Evolutionary conservation across 92 coral and sea anemone genomes (phyloP).

Genomic region (Blastomussa wellsi): DNA sequence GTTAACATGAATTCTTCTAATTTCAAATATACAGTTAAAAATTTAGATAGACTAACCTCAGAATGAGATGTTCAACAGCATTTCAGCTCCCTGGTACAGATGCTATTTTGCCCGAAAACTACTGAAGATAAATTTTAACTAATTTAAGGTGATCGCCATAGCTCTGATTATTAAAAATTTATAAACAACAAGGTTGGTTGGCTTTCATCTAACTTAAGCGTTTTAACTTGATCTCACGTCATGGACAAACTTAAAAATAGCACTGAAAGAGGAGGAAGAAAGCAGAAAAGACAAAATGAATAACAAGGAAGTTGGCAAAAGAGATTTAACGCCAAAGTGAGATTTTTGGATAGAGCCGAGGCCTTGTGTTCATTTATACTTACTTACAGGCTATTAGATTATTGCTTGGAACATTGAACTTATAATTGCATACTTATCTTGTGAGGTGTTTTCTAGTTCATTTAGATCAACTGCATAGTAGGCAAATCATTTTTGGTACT

Average conservation of each 20-base stretch:
- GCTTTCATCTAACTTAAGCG: slow-evolving; percentile 1
- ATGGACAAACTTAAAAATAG: slow-evolving; percentile 1
- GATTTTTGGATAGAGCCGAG: neutral
- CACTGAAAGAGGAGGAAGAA: neutral
- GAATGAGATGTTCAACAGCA: neutral
- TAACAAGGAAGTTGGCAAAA: neutral
- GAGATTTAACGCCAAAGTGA: neutral
- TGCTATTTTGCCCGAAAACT: neutral
- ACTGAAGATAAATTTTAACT: neutral
- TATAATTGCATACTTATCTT: neutral
- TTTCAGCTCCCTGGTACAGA: neutral
- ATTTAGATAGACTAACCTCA: slow-evolving; percentile 1
- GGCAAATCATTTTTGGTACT: neutral
- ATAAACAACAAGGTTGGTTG: slow-evolving; percentile 2
- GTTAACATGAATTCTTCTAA: neutral
- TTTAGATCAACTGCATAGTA: neutral
- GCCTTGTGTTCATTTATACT: neutral
- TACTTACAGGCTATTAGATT: neutral
- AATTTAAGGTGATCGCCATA: slow-evolving; percentile 8
- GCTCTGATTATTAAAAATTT: slow-evolving; percentile 17
- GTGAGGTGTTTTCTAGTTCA: neutral
- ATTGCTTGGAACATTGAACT: neutral
- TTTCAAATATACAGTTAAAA: neutral
- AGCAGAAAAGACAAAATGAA: neutral
- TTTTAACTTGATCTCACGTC: slow-evolving; percentile 26